Evolutionary conservation across 1,140 invertebrate genomes (phyloP).

Genomic region (Trypoxylus dichotomus): DNA sequence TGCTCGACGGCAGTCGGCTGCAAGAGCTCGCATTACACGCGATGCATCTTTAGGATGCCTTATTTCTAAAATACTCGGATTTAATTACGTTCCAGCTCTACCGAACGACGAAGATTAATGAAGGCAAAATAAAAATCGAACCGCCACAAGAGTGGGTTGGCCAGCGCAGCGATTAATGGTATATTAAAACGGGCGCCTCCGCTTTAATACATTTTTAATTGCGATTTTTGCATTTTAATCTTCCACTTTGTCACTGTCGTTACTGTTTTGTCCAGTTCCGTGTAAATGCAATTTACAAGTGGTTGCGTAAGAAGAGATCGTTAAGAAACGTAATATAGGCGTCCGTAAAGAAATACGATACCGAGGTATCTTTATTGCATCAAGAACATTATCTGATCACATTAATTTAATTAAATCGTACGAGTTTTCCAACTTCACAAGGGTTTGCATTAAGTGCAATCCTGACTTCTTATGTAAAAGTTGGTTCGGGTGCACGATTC

Average conservation of each 20-base stretch:
- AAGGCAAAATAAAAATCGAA: conserved; percentile 2
- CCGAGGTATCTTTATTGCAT: no score
- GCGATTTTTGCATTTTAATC: conserved; percentile 7
- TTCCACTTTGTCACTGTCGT: conserved; percentile 1
- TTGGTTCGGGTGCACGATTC: no score
- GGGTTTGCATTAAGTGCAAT: no score
- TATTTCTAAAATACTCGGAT: neutral
- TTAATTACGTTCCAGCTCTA: neutral
- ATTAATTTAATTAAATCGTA: no score
- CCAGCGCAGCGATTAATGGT: neutral
- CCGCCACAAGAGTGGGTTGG: neutral
- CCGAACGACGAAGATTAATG: neutral
- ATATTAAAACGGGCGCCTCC: neutral
- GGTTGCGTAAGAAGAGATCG: neutral
- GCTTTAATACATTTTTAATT: conserved; percentile 3
- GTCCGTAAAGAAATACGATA: no score
- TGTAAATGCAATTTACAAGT: neutral
- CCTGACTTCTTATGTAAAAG: no score
- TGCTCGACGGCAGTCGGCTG: neutral
- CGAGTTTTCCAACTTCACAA: no score
- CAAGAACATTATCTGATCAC: no score
- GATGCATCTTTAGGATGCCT: neutral
- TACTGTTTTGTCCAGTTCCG: neutral
- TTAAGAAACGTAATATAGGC: neutral
- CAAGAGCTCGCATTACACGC: neutral